Evolutionary conservation across 1,140 invertebrate genomes (phyloP).

Genomic region (Pygmarrhopalites habei): DNA sequence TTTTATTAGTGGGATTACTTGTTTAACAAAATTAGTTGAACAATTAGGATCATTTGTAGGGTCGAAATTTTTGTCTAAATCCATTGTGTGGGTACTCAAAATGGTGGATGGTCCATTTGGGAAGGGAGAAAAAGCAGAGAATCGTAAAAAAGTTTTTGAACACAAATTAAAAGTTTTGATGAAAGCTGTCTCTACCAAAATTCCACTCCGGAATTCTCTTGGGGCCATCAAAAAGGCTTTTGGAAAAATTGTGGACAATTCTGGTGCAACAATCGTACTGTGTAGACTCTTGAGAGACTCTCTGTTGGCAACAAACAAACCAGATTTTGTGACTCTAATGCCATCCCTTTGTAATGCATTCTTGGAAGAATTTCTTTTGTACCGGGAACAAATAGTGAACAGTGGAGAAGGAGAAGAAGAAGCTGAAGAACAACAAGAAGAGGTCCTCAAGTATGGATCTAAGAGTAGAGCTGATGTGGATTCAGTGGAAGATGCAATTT

Average conservation of each 20-base stretch:
- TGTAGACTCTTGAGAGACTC: slow-evolving; percentile 28
- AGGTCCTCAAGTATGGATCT: slow-evolving; percentile 9
- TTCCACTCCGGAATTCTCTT: slow-evolving; percentile 30
- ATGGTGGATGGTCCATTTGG: slow-evolving; percentile 20
- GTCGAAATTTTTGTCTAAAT: slow-evolving; percentile 28
- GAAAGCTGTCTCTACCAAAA: slow-evolving; percentile 30
- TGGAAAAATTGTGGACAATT: slow-evolving; percentile 3
- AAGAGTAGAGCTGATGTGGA: slow-evolving; percentile 44
- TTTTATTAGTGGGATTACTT: slow-evolving; percentile 32
- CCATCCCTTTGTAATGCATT: slow-evolving; percentile 76
- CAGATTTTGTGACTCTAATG: slow-evolving; percentile 48
- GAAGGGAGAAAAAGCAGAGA: slow-evolving; percentile 21
- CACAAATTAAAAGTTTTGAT: slow-evolving; percentile 26
- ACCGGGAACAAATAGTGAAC: slow-evolving; percentile 53
- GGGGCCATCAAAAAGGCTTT: slow-evolving; percentile 25
- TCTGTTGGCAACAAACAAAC: slow-evolving; percentile 18
- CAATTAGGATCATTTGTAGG: slow-evolving; percentile 31
- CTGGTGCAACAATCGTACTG: slow-evolving; percentile 6
- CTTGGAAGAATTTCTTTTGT: slow-evolving; percentile 62
- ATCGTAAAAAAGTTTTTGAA: slow-evolving; percentile 34
- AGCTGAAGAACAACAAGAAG: slow-evolving; percentile 41
- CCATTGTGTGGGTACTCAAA: slow-evolving; percentile 17
- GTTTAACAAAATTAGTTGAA: slow-evolving; percentile 32
- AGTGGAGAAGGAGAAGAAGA: slow-evolving; percentile 39
- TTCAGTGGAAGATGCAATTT: slow-evolving; percentile 61